Percentiles rank a stretch among this genome's conserved stretches.
phyloP scores from a whole-genome alignment of 1,140 invertebrate genomes.

The Matsumurasca onukii region DNA sequence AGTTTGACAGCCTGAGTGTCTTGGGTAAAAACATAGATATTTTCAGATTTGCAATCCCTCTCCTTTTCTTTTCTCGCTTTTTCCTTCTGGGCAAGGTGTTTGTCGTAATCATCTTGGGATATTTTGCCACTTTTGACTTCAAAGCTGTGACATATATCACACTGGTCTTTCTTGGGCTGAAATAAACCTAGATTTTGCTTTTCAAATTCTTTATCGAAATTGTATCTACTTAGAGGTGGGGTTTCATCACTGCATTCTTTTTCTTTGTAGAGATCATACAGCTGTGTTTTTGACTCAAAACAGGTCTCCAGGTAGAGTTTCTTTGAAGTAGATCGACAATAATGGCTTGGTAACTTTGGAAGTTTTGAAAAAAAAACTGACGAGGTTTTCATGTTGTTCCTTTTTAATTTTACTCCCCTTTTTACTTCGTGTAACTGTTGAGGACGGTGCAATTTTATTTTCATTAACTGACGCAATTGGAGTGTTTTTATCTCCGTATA shows the following conservation, averaged over 20 bases:
- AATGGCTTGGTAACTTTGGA: conserved; percentile 38
- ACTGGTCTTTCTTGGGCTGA: conserved; percentile 36
- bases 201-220: conserved; percentile 30
- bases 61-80: conserved; percentile 29
- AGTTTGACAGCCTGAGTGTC: conserved; percentile 40
- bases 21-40: conserved; percentile 34
- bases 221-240: conserved; percentile 22
- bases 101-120: conserved; percentile 30
- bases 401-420: conserved; percentile 8
- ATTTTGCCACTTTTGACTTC: conserved; percentile 27
- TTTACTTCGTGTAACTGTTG: conserved; percentile 11
- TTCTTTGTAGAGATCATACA: conserved; percentile 34
- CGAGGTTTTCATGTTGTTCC: neutral
- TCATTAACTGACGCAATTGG: conserved; percentile 10
- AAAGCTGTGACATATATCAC: conserved; percentile 34
- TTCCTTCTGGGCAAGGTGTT: conserved; percentile 24
- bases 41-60: conserved; percentile 24
- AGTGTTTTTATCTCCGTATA: conserved; percentile 21
- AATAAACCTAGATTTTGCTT: conserved; percentile 33
- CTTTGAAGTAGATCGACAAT: conserved; percentile 35
- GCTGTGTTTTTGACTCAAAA: conserved; percentile 35
- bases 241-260: conserved; percentile 23
- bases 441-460: conserved; percentile 24
- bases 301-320: conserved; percentile 37
- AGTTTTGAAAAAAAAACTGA: conserved; percentile 30